These are phyloP conservation scores for Wasmannia auropunctata DNA, from an alignment of 1,140 invertebrate genomes.

Conservation along the genomic window DNA sequence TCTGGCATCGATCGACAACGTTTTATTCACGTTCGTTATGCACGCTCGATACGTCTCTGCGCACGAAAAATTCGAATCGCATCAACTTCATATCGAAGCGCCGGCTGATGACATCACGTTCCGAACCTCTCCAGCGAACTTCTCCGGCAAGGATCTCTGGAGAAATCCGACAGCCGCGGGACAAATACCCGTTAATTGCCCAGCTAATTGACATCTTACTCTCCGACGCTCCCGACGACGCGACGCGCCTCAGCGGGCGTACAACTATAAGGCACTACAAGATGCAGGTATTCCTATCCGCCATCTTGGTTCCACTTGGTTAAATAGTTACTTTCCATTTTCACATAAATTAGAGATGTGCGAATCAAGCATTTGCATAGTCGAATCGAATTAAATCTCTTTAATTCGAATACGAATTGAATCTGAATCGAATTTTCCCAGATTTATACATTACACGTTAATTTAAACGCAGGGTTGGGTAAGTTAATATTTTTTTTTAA, in stretches of 20 bases:
- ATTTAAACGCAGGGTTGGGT: too few species aligned
- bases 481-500: too few species aligned
- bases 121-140: background rate
- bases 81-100: background rate
- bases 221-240: background rate
- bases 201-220: constrained; percentile 6
- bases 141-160: background rate
- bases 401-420: too few species aligned
- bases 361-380: too few species aligned
- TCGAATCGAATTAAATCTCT: too few species aligned
- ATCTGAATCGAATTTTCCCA: too few species aligned
- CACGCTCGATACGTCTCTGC: background rate
- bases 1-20: background rate
- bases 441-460: too few species aligned
- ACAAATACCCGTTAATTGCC: background rate
- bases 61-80: background rate
- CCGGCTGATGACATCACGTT: background rate
- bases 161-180: background rate
- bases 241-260: background rate
- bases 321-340: too few species aligned
- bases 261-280: too few species aligned
- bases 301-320: too few species aligned
- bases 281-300: too few species aligned
- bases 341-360: too few species aligned
- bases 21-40: background rate